These are phyloP conservation scores for Andrena chrysosceles DNA, from an alignment of 2,888 invertebrate species.

Conservation along the genomic window DNA sequence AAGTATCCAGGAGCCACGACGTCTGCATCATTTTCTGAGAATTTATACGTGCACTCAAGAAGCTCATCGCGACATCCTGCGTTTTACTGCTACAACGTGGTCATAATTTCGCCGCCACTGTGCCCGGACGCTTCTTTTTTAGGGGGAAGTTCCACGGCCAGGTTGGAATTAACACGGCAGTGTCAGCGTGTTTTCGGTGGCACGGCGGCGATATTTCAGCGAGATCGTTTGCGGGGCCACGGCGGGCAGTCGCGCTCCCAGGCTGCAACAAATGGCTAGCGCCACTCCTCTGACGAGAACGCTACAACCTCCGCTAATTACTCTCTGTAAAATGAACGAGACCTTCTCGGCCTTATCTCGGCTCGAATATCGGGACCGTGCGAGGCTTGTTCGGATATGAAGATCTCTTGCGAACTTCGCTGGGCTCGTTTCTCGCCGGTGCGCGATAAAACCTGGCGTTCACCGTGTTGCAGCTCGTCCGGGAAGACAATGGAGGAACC, in stretches of 20 bases:
- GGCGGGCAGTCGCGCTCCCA: conserved; percentile 23
- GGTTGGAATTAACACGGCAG: conserved; percentile 48
- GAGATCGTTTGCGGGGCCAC: conserved; percentile 21
- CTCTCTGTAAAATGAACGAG: conserved; percentile 69
- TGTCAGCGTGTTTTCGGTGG: conserved; percentile 39
- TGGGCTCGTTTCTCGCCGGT: conserved; percentile 5
- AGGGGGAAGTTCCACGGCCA: background rate
- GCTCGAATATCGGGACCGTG: conserved; percentile 49
- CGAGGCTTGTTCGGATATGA: conserved; percentile 43
- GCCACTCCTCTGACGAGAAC: conserved; percentile 67
- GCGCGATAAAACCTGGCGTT: background rate
- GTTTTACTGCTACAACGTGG: background rate
- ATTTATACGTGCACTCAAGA: background rate
- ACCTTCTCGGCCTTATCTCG: conserved; percentile 61
- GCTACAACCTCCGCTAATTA: conserved; percentile 70
- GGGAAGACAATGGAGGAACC: background rate
- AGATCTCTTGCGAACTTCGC: conserved; percentile 38
- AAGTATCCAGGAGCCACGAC: no score
- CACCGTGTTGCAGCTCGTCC: background rate
- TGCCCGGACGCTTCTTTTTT: background rate
- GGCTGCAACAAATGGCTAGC: conserved; percentile 63
- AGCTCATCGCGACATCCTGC: background rate
- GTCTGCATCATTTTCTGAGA: background rate
- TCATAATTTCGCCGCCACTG: conserved; percentile 16
- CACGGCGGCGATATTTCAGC: conserved; percentile 43